These are phyloP conservation scores for Ramazzottius varieornatus DNA, from an alignment of 2,888 invertebrate genomes.

Conservation along the genomic window DNA sequence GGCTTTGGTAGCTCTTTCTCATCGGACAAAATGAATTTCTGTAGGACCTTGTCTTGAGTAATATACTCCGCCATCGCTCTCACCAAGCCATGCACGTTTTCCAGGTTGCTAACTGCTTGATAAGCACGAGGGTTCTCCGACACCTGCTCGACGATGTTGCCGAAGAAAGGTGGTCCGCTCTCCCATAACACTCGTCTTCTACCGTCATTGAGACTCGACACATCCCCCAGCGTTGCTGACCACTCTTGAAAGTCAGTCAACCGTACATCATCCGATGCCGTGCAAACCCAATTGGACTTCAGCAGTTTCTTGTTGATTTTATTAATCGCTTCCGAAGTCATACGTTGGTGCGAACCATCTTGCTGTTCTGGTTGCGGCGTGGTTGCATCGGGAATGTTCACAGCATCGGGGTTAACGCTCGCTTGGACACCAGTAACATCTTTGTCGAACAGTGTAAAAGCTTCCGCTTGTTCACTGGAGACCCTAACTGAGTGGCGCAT, in stretches of 20 bases:
- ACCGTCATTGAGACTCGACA: not conserved
- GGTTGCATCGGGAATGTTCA: too few relatives aligned
- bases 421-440: not conserved
- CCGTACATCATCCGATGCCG: not conserved
- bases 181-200: not conserved
- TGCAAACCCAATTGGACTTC: not conserved
- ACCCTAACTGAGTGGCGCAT: not conserved
- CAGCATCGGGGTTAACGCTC: not conserved
- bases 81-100: not conserved
- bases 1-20: not conserved
- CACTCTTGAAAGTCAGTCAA: not conserved
- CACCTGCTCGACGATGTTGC: not conserved
- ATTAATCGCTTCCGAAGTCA: too few relatives aligned
- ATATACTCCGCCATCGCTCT: not conserved
- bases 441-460: not conserved
- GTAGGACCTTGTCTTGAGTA: not conserved
- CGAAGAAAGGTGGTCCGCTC: not conserved
- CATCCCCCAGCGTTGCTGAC: not conserved
- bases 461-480: not conserved
- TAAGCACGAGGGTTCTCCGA: not conserved
- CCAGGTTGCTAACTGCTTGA: not conserved
- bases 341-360: too few relatives aligned
- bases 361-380: too few relatives aligned
- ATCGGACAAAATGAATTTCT: not conserved
- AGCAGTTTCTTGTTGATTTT: not conserved